Percentiles rank a stretch among this genome's conserved stretches.
These are phyloP conservation scores for Gnatocerus cornutus DNA, from an alignment of 2,888 invertebrate genomes.

Conservation along the genomic window DNA sequence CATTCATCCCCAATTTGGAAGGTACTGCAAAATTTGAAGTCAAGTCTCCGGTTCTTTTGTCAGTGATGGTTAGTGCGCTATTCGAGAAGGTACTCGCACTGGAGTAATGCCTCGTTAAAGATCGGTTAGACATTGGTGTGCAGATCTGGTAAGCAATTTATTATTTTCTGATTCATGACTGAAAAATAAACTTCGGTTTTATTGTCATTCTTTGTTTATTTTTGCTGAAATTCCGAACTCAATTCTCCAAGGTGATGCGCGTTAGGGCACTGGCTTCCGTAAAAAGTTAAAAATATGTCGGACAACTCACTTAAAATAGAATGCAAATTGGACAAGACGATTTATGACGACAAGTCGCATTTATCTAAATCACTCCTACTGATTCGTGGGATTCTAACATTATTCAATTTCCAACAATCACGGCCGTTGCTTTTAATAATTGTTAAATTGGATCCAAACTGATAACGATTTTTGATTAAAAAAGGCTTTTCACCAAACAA, in stretches of 20 bases:
- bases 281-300: slow-evolving; percentile 17
- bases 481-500: neutral
- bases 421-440: neutral
- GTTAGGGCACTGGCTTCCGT: neutral
- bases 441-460: neutral
- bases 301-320: slow-evolving; percentile 13
- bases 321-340: slow-evolving; percentile 22
- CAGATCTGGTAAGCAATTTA: slow-evolving; percentile 7
- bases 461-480: slow-evolving; percentile 2
- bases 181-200: neutral
- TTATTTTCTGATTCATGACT: neutral
- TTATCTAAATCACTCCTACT: slow-evolving; percentile 42
- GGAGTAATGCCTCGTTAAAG: slow-evolving; percentile 11
- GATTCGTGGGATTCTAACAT: slow-evolving; percentile 22
- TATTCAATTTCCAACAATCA: slow-evolving; percentile 25
- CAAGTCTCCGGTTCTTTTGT: slow-evolving; percentile 15
- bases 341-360: slow-evolving; percentile 29
- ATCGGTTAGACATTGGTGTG: slow-evolving; percentile 11
- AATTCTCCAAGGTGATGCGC: neutral
- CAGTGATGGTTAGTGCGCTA: slow-evolving; percentile 42
- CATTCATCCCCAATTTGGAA: slow-evolving; percentile 30
- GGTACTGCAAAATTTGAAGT: slow-evolving; percentile 29
- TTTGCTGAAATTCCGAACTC: neutral
- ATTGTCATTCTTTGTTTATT: neutral
- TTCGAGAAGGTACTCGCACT: slow-evolving; percentile 28